Percentiles rank a stretch among this genome's conserved stretches.
Evolutionary conservation across 2,888 invertebrate species (phyloP).

Genomic region (Epistrophe eligans): DNA sequence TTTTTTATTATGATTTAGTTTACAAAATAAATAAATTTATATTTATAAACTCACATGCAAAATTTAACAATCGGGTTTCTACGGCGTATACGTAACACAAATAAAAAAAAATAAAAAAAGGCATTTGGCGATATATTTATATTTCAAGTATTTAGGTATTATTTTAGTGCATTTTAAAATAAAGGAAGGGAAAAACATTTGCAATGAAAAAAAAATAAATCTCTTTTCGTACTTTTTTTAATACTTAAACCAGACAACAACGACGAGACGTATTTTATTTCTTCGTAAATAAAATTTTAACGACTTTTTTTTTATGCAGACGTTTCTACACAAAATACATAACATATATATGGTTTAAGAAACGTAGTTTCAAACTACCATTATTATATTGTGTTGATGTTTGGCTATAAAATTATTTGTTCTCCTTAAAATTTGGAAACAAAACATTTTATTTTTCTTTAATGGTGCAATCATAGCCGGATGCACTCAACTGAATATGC

Average conservation of each 20-base stretch:
- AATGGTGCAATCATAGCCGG: not conserved
- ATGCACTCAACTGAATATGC: not conserved
- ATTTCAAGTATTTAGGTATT: not conserved
- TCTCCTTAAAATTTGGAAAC: not conserved
- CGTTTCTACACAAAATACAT: not conserved
- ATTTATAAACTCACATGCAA: too few species aligned
- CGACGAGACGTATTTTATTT: conserved; percentile 5
- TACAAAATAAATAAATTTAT: too few species aligned
- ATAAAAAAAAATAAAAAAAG: too few species aligned
- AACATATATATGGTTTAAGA: not conserved
- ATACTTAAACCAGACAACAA: not conserved
- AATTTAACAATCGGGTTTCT: not conserved
- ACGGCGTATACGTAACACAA: conserved; percentile 21
- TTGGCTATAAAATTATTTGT: not conserved
- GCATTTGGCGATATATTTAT: not conserved
- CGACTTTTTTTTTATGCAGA: not conserved
- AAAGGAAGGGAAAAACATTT: not conserved
- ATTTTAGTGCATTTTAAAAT: not conserved
- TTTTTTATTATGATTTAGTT: too few species aligned
- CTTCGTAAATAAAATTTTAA: conserved; percentile 16
- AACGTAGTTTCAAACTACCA: not conserved
- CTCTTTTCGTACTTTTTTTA: not conserved
- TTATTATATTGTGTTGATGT: not conserved
- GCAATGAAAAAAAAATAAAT: not conserved
- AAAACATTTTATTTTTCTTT: not conserved